phyloP scores from a whole-genome alignment of 2,888 invertebrate species.

The Antheraea yamamai region DNA sequence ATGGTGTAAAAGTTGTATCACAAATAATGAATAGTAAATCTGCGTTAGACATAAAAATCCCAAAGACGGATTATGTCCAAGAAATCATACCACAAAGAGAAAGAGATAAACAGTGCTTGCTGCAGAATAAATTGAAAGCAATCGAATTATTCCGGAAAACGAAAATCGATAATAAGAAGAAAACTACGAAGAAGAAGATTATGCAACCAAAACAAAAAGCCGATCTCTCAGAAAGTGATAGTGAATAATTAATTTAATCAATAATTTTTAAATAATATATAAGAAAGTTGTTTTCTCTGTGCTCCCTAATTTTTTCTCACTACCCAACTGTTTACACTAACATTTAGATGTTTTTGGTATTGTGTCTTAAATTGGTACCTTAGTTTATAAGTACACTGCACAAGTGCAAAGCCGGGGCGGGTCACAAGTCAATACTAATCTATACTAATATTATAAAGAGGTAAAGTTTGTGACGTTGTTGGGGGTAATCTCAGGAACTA shows the following conservation, averaged over 20 bases:
- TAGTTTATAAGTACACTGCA: neutral
- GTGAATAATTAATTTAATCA: conserved; percentile 59
- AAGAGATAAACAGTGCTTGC: conserved; percentile 83
- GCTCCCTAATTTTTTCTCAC: too few relatives aligned
- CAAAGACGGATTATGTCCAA: conserved; percentile 66
- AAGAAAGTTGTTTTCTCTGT: too few relatives aligned
- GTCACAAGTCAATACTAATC: too few relatives aligned
- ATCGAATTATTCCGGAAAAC: conserved; percentile 88
- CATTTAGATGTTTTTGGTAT: too few relatives aligned
- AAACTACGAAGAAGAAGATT: conserved; percentile 64
- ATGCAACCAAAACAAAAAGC: conserved; percentile 82
- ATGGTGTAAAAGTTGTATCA: conserved; percentile 57
- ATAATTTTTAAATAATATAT: conserved; percentile 16
- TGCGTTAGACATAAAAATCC: conserved; percentile 56
- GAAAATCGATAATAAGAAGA: conserved; percentile 82
- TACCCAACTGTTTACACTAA: too few relatives aligned
- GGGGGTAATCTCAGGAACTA: too few relatives aligned
- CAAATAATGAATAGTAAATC: conserved; percentile 47
- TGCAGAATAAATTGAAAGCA: conserved; percentile 88
- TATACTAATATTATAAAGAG: too few relatives aligned
- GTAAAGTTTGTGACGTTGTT: too few relatives aligned
- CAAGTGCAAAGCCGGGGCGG: too few relatives aligned
- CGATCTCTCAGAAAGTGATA: conserved; percentile 85
- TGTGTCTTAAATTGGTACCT: too few relatives aligned
- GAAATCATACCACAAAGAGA: conserved; percentile 89